Evolutionary conservation across 2,888 invertebrate genomes (phyloP), one percentile per base, ranked within the genome.

Genomic region (Sarcophaga subvicina): DNA sequence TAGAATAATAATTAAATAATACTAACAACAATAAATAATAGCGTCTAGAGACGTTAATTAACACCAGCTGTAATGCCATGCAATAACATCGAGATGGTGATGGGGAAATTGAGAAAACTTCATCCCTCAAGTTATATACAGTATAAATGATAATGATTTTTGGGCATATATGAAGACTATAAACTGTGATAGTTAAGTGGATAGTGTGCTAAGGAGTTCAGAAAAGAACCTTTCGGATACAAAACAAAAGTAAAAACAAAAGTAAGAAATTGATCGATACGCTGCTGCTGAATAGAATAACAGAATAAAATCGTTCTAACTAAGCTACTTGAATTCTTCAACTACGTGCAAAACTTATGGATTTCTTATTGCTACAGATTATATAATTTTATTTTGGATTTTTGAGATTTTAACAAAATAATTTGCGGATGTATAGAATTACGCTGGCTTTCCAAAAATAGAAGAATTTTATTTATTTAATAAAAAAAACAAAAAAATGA

Each of bases 1-100:
- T 54, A 54, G 67, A 25, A 72, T 27, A 67, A 73, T 67, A 77
- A 86, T 86, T 83, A 83, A 69, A 66, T 86, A 67, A 72, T 67
- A 83, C 71, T 77, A 83, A 77, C 72, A 83, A 69, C 59, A 86
- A 80, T 83, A 69, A 76, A 60, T 81, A 80, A 72, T 62, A 77
- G 77, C 72, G 11, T 63, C 25, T 45, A 77, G 60, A 66, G 77
- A 80, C 67, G 77, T 80, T 77, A 80, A 72, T 85, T 85, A 85
- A 80, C 84, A 76, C 84, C 59, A 62, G 25, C 22, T 47, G 69
- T 45, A 64, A 17, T 49, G 27, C 14, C 27, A 64, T 69, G 54
- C 22, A 59, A 11, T 80, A 72, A 66, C 10, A 80, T 76, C 14
- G 27, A 76, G 45, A 80, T 67, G 25, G 25, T 72, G 45, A 20